A percentile compares a stretch with the other conserved stretches of the same genome.
phyloP scores from a whole-genome alignment of 2,888 invertebrate genomes.

The Deroplatys truncata region DNA sequence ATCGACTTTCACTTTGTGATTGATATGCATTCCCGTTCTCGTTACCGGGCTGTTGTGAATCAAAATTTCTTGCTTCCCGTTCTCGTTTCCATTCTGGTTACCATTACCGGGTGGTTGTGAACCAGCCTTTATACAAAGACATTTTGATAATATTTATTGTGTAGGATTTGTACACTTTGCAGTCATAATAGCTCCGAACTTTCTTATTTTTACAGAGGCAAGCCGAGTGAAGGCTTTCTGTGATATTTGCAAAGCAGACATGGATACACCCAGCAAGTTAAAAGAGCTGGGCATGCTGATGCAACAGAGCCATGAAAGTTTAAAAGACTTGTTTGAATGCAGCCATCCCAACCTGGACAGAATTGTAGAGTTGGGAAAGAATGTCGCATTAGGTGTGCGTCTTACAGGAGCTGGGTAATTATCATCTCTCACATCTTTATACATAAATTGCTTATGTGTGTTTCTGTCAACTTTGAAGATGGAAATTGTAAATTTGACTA shows the following conservation, averaged over 20 bases:
- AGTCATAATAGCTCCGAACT: not conserved
- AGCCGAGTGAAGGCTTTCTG: slow-evolving; percentile 76
- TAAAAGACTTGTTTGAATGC: slow-evolving; percentile 84
- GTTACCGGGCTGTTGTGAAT: no score
- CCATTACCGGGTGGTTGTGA: no score
- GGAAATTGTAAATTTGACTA: no score
- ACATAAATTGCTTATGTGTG: no score
- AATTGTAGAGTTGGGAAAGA: slow-evolving; percentile 69
- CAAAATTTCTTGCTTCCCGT: no score
- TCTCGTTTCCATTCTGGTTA: no score
- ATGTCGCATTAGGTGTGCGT: slow-evolving; percentile 74
- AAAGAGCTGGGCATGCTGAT: slow-evolving; percentile 73
- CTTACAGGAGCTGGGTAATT: slow-evolving; percentile 88
- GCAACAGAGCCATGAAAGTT: slow-evolving; percentile 83
- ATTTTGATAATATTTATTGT: no score
- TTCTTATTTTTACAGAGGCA: slow-evolving; percentile 62
- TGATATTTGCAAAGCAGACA: slow-evolving; percentile 50
- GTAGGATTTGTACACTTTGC: no score
- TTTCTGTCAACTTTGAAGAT: no score
- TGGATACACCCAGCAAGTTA: slow-evolving; percentile 43
- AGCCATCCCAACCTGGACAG: slow-evolving; percentile 84
- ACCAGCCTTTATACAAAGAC: no score
- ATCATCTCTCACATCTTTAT: not conserved
- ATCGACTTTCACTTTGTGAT: no score
- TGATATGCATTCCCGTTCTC: no score